Evolutionary conservation across 2,113 vertebrate species (phyloP), one percentile per base, ranked within the genome.

Genomic region (Pogona vitticeps): DNA sequence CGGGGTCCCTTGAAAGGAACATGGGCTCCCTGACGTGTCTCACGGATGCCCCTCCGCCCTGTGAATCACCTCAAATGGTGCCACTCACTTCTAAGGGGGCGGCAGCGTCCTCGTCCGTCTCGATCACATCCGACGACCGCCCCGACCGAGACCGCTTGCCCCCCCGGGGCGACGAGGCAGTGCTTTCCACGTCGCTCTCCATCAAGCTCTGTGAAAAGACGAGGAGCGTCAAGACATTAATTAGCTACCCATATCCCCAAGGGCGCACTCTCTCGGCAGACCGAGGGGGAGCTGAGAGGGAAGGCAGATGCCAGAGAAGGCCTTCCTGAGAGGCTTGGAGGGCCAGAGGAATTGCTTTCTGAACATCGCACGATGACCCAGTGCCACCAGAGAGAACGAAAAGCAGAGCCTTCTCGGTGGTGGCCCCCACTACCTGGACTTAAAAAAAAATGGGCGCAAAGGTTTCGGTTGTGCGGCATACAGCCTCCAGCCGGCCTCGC

Each of bases 181-280:
- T 96, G 92, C 98, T 98, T 94, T 99, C 98, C 12, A 97, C 96
- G 18, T 99, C 98, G 6, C 98, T 99, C 94, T 99, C 99, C 94
- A 98, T 89, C 83, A 99, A 94, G 18, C 96, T 98, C 98, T 99
- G 42, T 0, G 68, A 86, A 1, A 72, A 72, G 31, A 21, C 0
- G 5, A 56, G 52, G 36, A 9, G 8, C 23, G 61, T 0, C 78
- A 83, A 0, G 0, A 5, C 6, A 82, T 15, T 83, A 73, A 59
- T 8, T 2, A 0, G 18, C 13, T 3, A 1, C 0, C 1, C 4
- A n/a, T 31, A 46, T 52, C 28, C 31, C 26, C 33, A 58, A 1
- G 14, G n/a, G n/a, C n/a, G 20, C 40, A 36, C 20, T 6, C 18
- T 21, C 58, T 61, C 17, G 3, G 38, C 21, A 40, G 3, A 6